Evolutionary conservation across 2,888 invertebrate genomes (phyloP).

Genomic region (Dasysyrphus albostriatus): DNA sequence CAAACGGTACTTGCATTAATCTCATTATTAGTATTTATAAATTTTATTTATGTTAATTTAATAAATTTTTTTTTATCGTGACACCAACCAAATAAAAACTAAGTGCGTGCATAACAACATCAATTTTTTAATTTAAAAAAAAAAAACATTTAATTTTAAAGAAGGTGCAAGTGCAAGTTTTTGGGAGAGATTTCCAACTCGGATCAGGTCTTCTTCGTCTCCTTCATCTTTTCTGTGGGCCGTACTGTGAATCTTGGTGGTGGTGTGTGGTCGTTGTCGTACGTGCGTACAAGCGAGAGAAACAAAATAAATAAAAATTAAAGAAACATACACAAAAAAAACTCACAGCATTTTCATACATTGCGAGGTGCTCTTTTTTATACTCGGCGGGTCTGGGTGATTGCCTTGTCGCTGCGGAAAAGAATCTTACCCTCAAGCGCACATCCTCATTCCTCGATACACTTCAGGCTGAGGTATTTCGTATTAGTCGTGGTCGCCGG

Average conservation of each 20-base stretch:
- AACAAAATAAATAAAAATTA: conserved; percentile 47
- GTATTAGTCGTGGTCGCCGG: conserved; percentile 17
- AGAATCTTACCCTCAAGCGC: conserved; percentile 49
- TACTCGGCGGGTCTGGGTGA: conserved; percentile 12
- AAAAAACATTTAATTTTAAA: neutral
- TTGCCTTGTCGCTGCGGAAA: conserved; percentile 29
- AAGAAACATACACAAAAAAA: conserved; percentile 27
- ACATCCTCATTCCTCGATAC: conserved; percentile 52
- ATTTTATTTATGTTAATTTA: neutral
- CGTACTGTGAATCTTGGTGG: conserved; percentile 35
- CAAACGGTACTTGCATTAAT: conserved; percentile 27
- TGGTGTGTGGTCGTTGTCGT: conserved; percentile 21
- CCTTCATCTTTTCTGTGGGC: conserved; percentile 30
- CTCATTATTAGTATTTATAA: neutral
- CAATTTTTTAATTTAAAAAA: no score
- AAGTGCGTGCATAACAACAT: neutral
- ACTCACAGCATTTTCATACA: conserved; percentile 42
- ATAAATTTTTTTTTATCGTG: conserved; percentile 13
- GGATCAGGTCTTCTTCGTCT: conserved; percentile 7
- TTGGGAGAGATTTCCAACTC: neutral
- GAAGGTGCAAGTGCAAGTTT: neutral
- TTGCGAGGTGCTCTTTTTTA: conserved; percentile 36
- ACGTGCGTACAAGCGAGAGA: conserved; percentile 32
- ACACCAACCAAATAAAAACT: neutral
- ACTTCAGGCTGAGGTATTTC: conserved; percentile 33